A percentile compares a stretch with the other conserved stretches of the same genome.
These are phyloP conservation scores for Etia nguti DNA, from an alignment of 2,113 vertebrate species.

Conservation along the genomic window DNA sequence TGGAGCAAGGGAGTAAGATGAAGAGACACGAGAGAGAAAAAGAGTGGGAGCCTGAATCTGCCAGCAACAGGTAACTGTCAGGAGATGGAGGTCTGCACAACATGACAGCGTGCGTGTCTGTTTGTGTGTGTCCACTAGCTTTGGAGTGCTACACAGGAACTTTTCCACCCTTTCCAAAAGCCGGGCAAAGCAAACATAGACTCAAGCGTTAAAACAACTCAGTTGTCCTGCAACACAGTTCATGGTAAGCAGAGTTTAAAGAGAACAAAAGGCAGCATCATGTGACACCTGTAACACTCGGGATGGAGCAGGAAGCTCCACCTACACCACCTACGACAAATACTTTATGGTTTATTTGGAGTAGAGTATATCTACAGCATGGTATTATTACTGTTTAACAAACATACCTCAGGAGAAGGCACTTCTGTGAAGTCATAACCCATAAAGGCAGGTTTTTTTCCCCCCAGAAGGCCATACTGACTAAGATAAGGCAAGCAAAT, in stretches of 20 bases:
- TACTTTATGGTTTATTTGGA: not conserved
- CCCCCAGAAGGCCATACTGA: not conserved
- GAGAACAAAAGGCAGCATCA: not conserved
- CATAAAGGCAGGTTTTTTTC: not conserved
- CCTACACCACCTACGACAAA: not conserved
- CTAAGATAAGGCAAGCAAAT: not conserved
- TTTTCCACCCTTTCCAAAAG: slow-evolving; percentile 27
- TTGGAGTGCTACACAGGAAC: slow-evolving; percentile 26
- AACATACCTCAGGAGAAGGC: not conserved
- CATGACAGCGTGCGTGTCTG: not conserved
- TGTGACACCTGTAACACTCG: not conserved
- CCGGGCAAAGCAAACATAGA: slow-evolving; percentile 27
- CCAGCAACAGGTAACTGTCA: slow-evolving; percentile 76
- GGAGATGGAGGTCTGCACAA: slow-evolving; percentile 53
- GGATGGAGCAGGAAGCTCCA: not conserved
- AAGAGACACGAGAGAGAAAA: not conserved
- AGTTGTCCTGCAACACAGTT: not conserved
- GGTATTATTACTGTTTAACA: not conserved
- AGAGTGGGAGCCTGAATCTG: slow-evolving; percentile 38
- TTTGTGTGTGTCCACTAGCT: not conserved
- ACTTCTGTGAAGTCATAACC: not conserved
- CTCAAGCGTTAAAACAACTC: not conserved
- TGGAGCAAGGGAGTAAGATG: not conserved
- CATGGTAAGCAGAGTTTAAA: not conserved
- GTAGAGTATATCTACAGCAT: not conserved